Percentiles rank a stretch among this genome's conserved stretches.
Evolutionary conservation across 1,140 invertebrate species (phyloP).

Genomic region (Camponotus pennsylvanicus): DNA sequence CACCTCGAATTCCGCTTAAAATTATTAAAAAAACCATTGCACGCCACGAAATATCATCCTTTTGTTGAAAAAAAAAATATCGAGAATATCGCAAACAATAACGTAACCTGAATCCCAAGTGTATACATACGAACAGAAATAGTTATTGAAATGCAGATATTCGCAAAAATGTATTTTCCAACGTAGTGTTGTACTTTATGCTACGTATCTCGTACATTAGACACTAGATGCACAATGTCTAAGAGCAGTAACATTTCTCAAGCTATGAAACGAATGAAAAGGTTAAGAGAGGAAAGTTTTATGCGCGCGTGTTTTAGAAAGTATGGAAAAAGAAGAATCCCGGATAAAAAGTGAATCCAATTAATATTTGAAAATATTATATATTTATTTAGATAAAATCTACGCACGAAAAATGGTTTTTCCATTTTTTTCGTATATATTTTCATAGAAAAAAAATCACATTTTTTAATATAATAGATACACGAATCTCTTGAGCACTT

Average conservation of each 20-base stretch:
- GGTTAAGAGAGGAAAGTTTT: not conserved
- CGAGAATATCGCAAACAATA: constrained; percentile 30
- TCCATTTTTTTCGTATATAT: not conserved
- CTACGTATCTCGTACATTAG: not conserved
- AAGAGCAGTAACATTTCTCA: not conserved
- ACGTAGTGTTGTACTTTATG: constrained; percentile 1
- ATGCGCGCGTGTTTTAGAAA: not conserved
- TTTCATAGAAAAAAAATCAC: constrained; percentile 9
- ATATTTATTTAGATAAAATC: not conserved
- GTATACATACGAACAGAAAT: constrained; percentile 32
- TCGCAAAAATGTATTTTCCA: constrained; percentile 31
- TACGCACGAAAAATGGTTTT: no score
- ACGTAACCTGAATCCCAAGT: constrained; percentile 33
- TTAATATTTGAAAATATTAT: not conserved
- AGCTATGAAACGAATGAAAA: not conserved
- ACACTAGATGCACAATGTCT: not conserved
- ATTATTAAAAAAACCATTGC: constrained; percentile 30
- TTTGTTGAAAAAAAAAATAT: constrained; percentile 37
- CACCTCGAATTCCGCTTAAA: constrained; percentile 18
- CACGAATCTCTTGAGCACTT: not conserved
- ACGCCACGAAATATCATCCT: not conserved
- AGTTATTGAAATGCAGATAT: constrained; percentile 43
- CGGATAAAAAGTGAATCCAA: not conserved
- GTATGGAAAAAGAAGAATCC: not conserved
- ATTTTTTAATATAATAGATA: not conserved